phyloP scores from a whole-genome alignment of 2,797 vertebrate genomes.

The Siniperca undulata region DNA sequence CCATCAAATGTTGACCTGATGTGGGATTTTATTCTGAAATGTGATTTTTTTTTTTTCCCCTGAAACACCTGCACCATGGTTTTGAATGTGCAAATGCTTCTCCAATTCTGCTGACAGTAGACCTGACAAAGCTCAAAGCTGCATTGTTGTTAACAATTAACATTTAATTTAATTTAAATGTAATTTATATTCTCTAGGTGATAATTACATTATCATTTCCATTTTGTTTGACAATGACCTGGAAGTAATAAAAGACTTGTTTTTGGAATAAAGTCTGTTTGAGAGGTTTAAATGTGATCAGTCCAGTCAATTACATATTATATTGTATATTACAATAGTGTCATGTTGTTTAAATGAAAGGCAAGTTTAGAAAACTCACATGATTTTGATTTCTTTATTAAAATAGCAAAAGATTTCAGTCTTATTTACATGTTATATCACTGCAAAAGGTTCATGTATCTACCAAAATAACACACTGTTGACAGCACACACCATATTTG shows the following conservation, averaged over 20 bases:
- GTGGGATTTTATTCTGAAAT: conserved; percentile 55
- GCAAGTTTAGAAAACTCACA: background rate
- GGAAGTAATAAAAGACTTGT: conserved; percentile 51
- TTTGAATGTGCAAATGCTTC: conserved; percentile 46
- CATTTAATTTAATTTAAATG: conserved; percentile 70
- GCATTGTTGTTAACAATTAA: conserved; percentile 55
- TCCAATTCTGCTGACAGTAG: conserved; percentile 13
- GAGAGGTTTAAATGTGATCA: conserved; percentile 36
- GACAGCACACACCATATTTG: background rate
- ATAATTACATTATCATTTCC: conserved; percentile 42
- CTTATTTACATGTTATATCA: conserved; percentile 55
- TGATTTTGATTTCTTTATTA: conserved; percentile 75
- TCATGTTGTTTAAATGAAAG: conserved; percentile 13
- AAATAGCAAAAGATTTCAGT: conserved; percentile 67
- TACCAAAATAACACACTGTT: background rate
- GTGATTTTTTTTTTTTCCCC: conserved; percentile 32
- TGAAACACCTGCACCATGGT: conserved; percentile 14
- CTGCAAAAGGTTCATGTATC: conserved; percentile 5
- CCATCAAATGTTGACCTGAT: conserved; percentile 31
- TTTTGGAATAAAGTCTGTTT: conserved; percentile 78
- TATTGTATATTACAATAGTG: background rate
- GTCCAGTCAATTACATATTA: background rate
- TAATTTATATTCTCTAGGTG: conserved; percentile 61
- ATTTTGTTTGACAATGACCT: conserved; percentile 60
- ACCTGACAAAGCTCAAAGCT: conserved; percentile 57